A percentile compares a stretch with the other conserved stretches of the same genome.
phyloP scores from a whole-genome alignment of 2,797 vertebrate genomes.

The Sebastes baramenuke region DNA sequence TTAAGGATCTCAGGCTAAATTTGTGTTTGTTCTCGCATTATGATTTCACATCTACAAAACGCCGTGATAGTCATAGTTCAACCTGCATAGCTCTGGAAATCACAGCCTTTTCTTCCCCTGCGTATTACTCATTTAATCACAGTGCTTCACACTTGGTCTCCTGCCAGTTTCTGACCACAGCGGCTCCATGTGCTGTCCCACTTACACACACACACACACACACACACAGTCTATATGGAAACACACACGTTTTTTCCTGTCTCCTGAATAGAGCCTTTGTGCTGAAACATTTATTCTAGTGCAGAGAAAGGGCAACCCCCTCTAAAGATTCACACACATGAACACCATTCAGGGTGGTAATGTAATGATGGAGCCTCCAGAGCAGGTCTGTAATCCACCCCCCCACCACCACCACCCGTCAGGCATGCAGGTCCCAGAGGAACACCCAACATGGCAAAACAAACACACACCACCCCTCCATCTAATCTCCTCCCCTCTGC shows the following conservation, averaged over 20 bases:
- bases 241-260: constrained; percentile 47
- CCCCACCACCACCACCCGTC: neutral
- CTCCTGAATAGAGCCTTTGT: constrained; percentile 73
- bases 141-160: constrained; percentile 21
- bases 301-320: constrained; percentile 38
- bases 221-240: neutral
- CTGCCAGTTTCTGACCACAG: constrained; percentile 45
- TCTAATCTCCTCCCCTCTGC: constrained; percentile 30
- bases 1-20: neutral
- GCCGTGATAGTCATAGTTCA: neutral
- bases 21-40: neutral
- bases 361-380: constrained; percentile 65
- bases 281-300: constrained; percentile 62
- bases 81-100: constrained; percentile 8
- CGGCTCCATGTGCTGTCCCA: constrained; percentile 40
- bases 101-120: neutral
- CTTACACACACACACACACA: constrained; percentile 20
- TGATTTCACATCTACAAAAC: neutral
- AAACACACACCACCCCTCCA: constrained; percentile 54
- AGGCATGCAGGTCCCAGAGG: constrained; percentile 58
- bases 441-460: constrained; percentile 68
- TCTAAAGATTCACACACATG: constrained; percentile 5
- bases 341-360: constrained; percentile 45
- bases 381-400: constrained; percentile 64
- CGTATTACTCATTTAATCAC: constrained; percentile 45